Percentiles rank a stretch among this genome's conserved stretches.
phyloP scores from a whole-genome alignment of 2,113 vertebrate genomes.

The Tragelaphus buxtoni region DNA sequence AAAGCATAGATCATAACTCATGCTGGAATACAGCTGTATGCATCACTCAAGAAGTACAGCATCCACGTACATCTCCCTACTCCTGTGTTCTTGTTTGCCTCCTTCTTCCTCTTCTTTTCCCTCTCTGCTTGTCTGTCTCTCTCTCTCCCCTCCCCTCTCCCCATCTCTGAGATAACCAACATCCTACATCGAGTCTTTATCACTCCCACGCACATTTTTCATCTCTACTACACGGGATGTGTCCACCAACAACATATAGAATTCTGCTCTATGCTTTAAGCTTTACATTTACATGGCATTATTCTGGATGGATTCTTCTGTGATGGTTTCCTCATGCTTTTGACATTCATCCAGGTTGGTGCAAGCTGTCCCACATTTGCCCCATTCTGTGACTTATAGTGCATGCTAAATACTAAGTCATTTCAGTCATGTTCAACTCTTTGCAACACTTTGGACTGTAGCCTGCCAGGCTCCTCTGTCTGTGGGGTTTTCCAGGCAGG shows the following conservation, averaged over 20 bases:
- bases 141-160: background rate
- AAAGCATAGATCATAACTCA: background rate
- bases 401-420: background rate
- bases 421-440: background rate
- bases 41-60: background rate
- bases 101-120: background rate
- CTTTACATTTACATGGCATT: background rate
- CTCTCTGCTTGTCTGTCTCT: background rate
- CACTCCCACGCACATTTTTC: background rate
- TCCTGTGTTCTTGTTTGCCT: background rate
- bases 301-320: background rate
- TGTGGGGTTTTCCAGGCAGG: background rate
- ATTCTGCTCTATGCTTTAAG: background rate
- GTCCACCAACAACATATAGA: background rate
- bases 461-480: background rate
- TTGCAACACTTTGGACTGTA: background rate
- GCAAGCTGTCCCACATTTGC: accelerated
- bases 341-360: background rate
- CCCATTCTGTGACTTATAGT: background rate
- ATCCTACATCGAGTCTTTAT: too few relatives aligned
- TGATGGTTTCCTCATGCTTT: background rate
- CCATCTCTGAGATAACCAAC: background rate
- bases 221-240: background rate
- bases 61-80: accelerated
- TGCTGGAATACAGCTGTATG: background rate